Evolutionary conservation across 2,888 invertebrate species (phyloP), one percentile per base, ranked within the genome.

Genomic region (Balanococcus diminutus): DNA sequence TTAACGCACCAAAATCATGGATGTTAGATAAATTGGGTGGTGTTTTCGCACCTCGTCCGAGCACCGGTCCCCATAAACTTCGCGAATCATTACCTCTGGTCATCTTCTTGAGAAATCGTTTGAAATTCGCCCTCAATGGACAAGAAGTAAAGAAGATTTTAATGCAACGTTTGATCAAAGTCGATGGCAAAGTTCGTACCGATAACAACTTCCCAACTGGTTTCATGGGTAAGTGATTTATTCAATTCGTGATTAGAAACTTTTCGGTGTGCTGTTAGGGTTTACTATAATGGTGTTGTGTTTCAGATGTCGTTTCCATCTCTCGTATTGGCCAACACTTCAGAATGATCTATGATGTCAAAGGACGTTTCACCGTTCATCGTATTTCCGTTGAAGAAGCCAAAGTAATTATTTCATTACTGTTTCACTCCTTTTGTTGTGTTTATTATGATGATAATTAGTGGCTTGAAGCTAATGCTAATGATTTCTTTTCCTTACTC

Each of bases 11-110:
- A 14, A 98, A 98, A 92, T 97, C 99, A 95, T 99, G 99, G 99
- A 99, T 99, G 98, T 94, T 99, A 93, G 99, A 98, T 93, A 99
- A 99, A 92, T 92, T 99, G 89, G 97, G 98, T 88, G 99, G 99
- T 90, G 97, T 96, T 87, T 99, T 97, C 90, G 99, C 99, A 88
- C 99, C 99, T 88, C 95, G 98, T 89, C 99, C 99, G 87, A 96
- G 96, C 90, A 95, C 97, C 88, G 99, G 99, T 87, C 99, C 99
- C 87, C 99, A 99, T 93, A 98, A 98, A 91, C 91, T 98, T 88
- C 93, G 99, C 89, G 99, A 99, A 91, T 99, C 98, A 86, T 92
- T 99, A 88, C 99, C 99, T 39, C 92, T 99, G 88, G 95, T 98
- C 87, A 95, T 99, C 89, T 99, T 99, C 92, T 93, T 99, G 87